phyloP scores from a whole-genome alignment of 2,113 vertebrate genomes.

The Platichthys stellatus region DNA sequence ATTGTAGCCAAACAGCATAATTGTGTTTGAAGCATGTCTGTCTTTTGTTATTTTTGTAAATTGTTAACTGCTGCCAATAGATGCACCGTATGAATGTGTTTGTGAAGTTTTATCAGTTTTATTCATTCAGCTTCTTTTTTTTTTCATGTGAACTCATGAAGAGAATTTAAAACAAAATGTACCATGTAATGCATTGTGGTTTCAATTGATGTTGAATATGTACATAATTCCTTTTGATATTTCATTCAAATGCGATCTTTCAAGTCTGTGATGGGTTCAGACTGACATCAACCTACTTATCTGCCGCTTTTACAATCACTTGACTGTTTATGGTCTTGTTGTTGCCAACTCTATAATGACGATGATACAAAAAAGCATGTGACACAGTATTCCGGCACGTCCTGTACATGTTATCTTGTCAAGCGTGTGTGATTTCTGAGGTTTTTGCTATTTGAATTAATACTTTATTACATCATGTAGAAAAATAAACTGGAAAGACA shows the following conservation, averaged over 20 bases:
- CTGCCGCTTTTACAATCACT: neutral
- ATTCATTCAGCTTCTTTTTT: neutral
- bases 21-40: too few relatives aligned
- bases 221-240: neutral
- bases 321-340: slow-evolving; percentile 25
- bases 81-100: too few relatives aligned
- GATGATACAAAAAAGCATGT: slow-evolving; percentile 5
- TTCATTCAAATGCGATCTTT: neutral
- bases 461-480: neutral
- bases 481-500: neutral
- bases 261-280: neutral
- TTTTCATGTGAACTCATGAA: neutral
- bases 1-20: too few relatives aligned
- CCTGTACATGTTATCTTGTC: neutral
- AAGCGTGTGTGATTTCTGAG: neutral
- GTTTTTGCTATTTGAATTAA: neutral
- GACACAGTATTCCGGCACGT: neutral
- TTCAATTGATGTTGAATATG: neutral
- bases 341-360: slow-evolving; percentile 8
- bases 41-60: neutral
- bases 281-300: neutral
- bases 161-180: neutral
- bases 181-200: neutral
- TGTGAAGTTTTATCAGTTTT: neutral
- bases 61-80: neutral